Conservation (phyloP, 1,140 invertebrate species). For the Brachionus asplanchnoidis region DNA sequence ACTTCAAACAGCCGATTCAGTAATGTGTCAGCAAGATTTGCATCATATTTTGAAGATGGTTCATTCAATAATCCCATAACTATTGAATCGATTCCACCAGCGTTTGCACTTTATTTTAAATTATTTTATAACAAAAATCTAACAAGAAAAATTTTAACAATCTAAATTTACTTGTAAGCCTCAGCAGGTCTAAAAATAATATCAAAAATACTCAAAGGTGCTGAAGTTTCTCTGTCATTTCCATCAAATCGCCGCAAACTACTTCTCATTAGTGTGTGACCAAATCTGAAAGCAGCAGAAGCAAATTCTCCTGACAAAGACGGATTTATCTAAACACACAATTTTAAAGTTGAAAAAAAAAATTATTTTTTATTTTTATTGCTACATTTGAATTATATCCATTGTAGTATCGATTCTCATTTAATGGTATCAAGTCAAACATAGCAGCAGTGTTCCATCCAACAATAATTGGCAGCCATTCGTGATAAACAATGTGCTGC, state of each 20-base stretch:
- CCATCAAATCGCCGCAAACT: slow-evolving; percentile 9
- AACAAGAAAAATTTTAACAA: neutral
- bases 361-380: neutral
- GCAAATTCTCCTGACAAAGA: slow-evolving; percentile 65
- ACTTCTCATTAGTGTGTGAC: slow-evolving; percentile 64
- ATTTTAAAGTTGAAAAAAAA: neutral
- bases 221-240: neutral
- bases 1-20: slow-evolving; percentile 31
- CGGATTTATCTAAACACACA: slow-evolving; percentile 57
- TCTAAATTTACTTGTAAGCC: slow-evolving; percentile 30
- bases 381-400: slow-evolving; percentile 15
- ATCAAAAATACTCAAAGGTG: neutral
- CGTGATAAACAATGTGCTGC: slow-evolving; percentile 88
- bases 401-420: neutral
- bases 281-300: slow-evolving; percentile 63
- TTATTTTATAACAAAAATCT: neutral
- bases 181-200: slow-evolving; percentile 29
- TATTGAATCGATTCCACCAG: slow-evolving; percentile 16
- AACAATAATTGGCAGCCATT: slow-evolving; percentile 86
- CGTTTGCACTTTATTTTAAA: neutral
- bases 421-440: slow-evolving; percentile 33
- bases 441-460: slow-evolving; percentile 58
- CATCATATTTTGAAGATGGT: slow-evolving; percentile 32
- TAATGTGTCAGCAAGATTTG: slow-evolving; percentile 12
- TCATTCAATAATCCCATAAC: slow-evolving; percentile 33